Evolutionary conservation across 2,797 vertebrate species (phyloP), one percentile per base, ranked within the genome.

Genomic region (Graptemys geographica): DNA sequence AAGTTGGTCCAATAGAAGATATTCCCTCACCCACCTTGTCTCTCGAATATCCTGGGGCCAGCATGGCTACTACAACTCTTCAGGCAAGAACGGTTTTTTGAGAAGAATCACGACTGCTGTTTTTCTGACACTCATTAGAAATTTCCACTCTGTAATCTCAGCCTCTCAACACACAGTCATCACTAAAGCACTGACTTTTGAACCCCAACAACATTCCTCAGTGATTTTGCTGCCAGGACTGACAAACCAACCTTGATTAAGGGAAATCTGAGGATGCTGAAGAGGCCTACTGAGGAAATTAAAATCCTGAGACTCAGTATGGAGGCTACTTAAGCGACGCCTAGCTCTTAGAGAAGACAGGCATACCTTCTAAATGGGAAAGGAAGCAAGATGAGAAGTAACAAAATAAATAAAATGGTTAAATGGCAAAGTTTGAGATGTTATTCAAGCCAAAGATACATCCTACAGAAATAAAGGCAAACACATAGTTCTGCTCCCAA

Each of bases 141-240:
- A 88, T 8, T 90, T 83, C 62, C 44, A 83, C 19, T 3, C 8
- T 2, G 25, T 82, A 81, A 86, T 82, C 47, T 90, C 23, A 5
- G 3, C 85, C 41, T 59, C 88, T 94, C 55, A 3, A 0, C 72
- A 56, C 72, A 25, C 7, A 94, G 21, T 84, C 65, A 86, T 23
- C 0, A 4, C 11, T 53, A 87, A 69, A 10, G 74, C 2, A 55
- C 0, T 1, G 47, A 41, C 83, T 95, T 86, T 51, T 49, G 90
- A 83, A 52, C 6, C 7, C 18, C 5, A 3, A 25, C 55, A 81
- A 0, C 0, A 33, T 72, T 33, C 23, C 1, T 1, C 41, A 41
- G 0, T 47, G 41, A 55, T 56, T 86, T 85, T 95, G 81, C 72
- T 95, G 44, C 65, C 72, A 2, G 37, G 28, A 49, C 49, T 84